Percentiles rank a stretch among this genome's conserved stretches.
phyloP scores from a whole-genome alignment of 2,797 vertebrate species.

The Smutsia temminckii region DNA sequence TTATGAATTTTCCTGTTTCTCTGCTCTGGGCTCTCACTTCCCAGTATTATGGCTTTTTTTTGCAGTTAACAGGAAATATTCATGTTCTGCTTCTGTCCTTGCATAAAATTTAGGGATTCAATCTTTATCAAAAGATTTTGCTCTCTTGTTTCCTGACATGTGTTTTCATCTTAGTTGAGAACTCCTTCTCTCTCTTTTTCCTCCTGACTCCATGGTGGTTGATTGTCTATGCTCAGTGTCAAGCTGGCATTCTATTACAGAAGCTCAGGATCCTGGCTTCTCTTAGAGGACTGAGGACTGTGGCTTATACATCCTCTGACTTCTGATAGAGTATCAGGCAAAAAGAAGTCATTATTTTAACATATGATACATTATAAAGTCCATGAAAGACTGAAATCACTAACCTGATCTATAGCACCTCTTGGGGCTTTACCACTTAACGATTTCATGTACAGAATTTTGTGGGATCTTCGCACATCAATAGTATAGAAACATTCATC shows the following conservation, averaged over 20 bases:
- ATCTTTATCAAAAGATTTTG: not conserved
- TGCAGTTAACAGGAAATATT: not conserved
- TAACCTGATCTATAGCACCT: not conserved
- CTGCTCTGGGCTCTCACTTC: not conserved
- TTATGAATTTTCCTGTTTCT: not conserved
- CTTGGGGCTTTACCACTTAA: not conserved
- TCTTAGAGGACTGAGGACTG: not conserved
- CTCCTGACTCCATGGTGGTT: fast-evolving
- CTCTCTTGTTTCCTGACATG: not conserved
- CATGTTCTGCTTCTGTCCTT: not conserved
- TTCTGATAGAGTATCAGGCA: not conserved
- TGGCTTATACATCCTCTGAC: not conserved
- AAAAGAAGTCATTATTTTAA: not conserved
- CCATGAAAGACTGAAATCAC: not conserved
- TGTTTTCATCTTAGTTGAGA: not conserved
- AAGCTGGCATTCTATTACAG: fast-evolving
- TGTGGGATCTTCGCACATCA: not conserved
- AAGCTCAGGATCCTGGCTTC: not conserved
- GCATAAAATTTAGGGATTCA: not conserved
- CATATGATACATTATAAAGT: not conserved
- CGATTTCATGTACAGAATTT: not conserved
- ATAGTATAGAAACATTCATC: not conserved
- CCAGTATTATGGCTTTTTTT: not conserved
- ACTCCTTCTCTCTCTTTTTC: not conserved
- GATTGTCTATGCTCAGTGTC: fast-evolving